phyloP scores from a whole-genome alignment of 2,113 vertebrate species.

The Mesoclemmys tuberculata region DNA sequence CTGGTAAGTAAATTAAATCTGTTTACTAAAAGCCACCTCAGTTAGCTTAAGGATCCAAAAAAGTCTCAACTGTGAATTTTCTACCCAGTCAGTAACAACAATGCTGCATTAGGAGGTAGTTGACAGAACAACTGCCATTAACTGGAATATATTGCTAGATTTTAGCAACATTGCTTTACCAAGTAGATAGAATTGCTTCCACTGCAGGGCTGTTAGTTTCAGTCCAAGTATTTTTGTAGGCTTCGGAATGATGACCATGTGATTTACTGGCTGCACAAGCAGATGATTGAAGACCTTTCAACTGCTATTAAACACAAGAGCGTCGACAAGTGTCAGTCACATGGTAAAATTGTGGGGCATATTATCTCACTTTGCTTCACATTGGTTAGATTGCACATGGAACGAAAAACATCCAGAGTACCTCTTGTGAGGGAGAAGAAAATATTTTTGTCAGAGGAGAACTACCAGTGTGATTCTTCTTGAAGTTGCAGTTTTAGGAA shows the following conservation, averaged over 20 bases:
- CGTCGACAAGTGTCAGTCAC: neutral
- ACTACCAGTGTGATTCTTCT: rapidly evolving
- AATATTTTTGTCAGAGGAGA: neutral
- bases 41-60: neutral
- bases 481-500: neutral
- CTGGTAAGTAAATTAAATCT: too few relatives aligned
- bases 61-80: neutral
- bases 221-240: neutral
- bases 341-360: neutral
- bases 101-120: neutral
- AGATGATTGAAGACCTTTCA: neutral
- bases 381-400: neutral
- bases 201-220: neutral
- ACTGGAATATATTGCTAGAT: neutral
- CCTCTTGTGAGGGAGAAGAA: neutral
- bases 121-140: neutral
- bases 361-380: neutral
- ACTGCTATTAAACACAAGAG: neutral
- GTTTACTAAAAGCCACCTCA: neutral
- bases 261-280: neutral
- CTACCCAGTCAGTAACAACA: neutral
- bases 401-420: conserved; percentile 1
- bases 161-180: neutral
- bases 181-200: neutral
- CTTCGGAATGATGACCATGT: neutral